phyloP scores from a whole-genome alignment of 2,113 vertebrate genomes.

The Anoura caudifer region DNA sequence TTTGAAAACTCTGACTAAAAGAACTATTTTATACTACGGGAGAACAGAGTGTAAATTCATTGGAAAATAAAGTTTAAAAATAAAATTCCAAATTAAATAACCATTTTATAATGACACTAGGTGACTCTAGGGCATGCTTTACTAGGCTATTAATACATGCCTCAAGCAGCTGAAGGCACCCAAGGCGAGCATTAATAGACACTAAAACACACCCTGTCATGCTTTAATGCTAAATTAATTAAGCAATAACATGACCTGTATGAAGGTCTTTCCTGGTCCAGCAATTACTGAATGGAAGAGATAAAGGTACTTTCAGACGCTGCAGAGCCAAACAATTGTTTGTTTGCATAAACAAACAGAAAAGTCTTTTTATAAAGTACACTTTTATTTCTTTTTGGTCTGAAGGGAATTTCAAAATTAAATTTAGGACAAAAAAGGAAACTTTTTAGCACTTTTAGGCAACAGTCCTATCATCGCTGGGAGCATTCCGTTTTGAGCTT shows the following conservation, averaged over 20 bases:
- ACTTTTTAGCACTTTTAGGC: background rate
- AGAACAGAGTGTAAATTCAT: constrained; percentile 41
- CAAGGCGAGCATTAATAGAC: constrained; percentile 60
- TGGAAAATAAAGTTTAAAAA: constrained; percentile 59
- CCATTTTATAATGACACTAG: constrained; percentile 58
- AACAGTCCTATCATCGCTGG: background rate
- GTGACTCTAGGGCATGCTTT: constrained; percentile 58
- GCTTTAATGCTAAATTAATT: constrained; percentile 71
- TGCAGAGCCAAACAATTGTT: constrained; percentile 37
- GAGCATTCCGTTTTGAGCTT: background rate
- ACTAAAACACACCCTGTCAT: constrained; percentile 58
- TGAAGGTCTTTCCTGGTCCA: constrained; percentile 62
- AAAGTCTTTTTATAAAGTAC: background rate
- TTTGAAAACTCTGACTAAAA: background rate
- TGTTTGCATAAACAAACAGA: background rate
- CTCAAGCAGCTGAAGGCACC: constrained; percentile 53
- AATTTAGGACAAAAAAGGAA: background rate
- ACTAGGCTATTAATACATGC: constrained; percentile 63
- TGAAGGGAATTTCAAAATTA: background rate
- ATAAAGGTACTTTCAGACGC: constrained; percentile 14
- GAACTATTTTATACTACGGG: constrained; percentile 31
- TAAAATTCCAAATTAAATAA: constrained; percentile 69
- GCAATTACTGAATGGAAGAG: constrained; percentile 37
- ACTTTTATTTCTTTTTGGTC: background rate
- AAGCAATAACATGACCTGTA: constrained; percentile 58